Percentiles rank a stretch among this genome's conserved stretches.
Evolutionary conservation across 92 coral and sea anemone genomes (phyloP).

Genomic region (Paragorgia papillata): DNA sequence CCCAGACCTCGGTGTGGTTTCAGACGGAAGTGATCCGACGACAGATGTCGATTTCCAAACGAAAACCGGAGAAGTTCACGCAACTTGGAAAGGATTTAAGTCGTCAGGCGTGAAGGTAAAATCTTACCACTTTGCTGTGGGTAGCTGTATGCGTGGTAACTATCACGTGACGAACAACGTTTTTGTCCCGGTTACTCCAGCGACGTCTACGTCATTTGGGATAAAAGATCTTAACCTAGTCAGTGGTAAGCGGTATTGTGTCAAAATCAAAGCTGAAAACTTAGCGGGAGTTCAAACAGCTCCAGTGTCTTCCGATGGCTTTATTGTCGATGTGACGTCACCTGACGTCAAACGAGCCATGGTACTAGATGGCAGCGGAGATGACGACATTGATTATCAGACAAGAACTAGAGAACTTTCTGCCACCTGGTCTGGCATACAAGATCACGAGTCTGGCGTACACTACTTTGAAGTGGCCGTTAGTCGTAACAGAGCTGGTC

Average conservation of each 20-base stretch:
- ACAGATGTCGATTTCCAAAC: slow-evolving; percentile 75
- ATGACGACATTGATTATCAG: slow-evolving; percentile 82
- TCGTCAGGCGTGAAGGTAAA: slow-evolving; percentile 75
- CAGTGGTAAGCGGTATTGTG: slow-evolving; percentile 89
- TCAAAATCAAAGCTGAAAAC: slow-evolving; percentile 87
- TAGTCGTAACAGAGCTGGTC: slow-evolving; percentile 75
- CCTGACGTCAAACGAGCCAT: slow-evolving; percentile 71
- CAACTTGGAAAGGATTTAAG: slow-evolving; percentile 78
- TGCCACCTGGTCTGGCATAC: slow-evolving; percentile 81
- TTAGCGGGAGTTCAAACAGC: slow-evolving; percentile 77
- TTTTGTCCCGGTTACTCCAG: slow-evolving; percentile 66
- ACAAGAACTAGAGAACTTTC: slow-evolving; percentile 66
- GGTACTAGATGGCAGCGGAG: slow-evolving; percentile 78
- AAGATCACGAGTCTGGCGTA: slow-evolving; percentile 84
- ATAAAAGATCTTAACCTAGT: slow-evolving; percentile 63
- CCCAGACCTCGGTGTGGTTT: slow-evolving; percentile 69
- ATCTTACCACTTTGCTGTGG: slow-evolving; percentile 88
- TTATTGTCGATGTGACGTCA: slow-evolving; percentile 78
- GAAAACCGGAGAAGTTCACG: slow-evolving; percentile 66
- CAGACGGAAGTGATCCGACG: slow-evolving; percentile 68
- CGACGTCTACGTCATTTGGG: slow-evolving; percentile 67
- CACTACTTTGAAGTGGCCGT: slow-evolving; percentile 72
- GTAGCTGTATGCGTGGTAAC: slow-evolving; percentile 81
- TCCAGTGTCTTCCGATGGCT: slow-evolving; percentile 85
- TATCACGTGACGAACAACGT: slow-evolving; percentile 84